These are phyloP conservation scores for Ascaphus truei DNA, from an alignment of 2,113 vertebrate species.

Conservation along the genomic window DNA sequence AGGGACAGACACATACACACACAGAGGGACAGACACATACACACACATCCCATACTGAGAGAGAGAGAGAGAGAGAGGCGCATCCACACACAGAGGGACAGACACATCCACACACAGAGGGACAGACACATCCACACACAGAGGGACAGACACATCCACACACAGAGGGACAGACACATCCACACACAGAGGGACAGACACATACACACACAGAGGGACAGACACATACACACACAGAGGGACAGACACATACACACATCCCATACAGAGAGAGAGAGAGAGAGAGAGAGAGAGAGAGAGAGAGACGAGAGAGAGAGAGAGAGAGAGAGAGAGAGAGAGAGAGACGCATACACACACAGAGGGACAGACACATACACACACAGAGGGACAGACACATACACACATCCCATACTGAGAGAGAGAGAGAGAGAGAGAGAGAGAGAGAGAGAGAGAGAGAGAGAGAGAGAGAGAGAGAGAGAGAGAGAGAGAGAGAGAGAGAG, in stretches of 20 bases:
- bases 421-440: background rate
- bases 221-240: background rate
- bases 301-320: background rate
- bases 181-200: background rate
- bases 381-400: background rate
- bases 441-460: no score
- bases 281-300: background rate
- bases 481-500: no score
- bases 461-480: no score
- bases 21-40: background rate
- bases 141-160: constrained; percentile 10
- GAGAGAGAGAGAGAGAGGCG: background rate
- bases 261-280: background rate
- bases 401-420: background rate
- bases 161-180: background rate
- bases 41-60: background rate
- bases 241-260: background rate
- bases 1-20: background rate
- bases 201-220: constrained; percentile 4
- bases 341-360: background rate
- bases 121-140: constrained; percentile 6
- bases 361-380: constrained; percentile 5
- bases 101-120: background rate
- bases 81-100: no score
- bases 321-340: background rate